Conservation (phyloP, 2,888 invertebrate genomes). For the Trimorus sp. region DNA sequence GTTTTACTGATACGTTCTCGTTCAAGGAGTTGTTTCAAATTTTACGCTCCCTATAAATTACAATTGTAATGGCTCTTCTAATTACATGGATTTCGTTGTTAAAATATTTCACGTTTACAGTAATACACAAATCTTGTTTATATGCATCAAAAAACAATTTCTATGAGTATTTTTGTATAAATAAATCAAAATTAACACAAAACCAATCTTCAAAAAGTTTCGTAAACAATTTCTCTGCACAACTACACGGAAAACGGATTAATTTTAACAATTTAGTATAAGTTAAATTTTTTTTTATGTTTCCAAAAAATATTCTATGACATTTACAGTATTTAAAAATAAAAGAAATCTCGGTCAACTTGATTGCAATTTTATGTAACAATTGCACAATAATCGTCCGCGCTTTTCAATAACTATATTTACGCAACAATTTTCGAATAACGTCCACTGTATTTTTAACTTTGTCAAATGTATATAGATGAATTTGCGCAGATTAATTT, state of each 20-base stretch:
- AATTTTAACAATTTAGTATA: too few species aligned
- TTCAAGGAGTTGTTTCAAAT: slow-evolving; percentile 59
- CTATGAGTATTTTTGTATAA: too few species aligned
- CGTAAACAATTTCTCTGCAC: too few species aligned
- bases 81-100: slow-evolving; percentile 63
- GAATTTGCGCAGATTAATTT: slow-evolving; percentile 49
- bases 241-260: too few species aligned
- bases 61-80: slow-evolving; percentile 62
- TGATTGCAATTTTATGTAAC: slow-evolving; percentile 53
- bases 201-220: too few species aligned
- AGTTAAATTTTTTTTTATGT: too few species aligned
- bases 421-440: slow-evolving; percentile 55
- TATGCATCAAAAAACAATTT: too few species aligned
- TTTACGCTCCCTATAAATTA: slow-evolving; percentile 64
- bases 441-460: slow-evolving; percentile 53
- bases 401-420: slow-evolving; percentile 52
- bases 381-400: slow-evolving; percentile 39
- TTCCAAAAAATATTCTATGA: neutral
- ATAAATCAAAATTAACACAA: too few species aligned
- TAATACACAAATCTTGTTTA: slow-evolving; percentile 32
- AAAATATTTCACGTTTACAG: slow-evolving; percentile 52
- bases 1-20: slow-evolving; percentile 31
- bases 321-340: slow-evolving; percentile 43
- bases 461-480: slow-evolving; percentile 47
- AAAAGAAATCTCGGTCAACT: slow-evolving; percentile 43